Evolutionary conservation across 1,140 invertebrate genomes (phyloP).

Genomic region (Zaprionus capensis): DNA sequence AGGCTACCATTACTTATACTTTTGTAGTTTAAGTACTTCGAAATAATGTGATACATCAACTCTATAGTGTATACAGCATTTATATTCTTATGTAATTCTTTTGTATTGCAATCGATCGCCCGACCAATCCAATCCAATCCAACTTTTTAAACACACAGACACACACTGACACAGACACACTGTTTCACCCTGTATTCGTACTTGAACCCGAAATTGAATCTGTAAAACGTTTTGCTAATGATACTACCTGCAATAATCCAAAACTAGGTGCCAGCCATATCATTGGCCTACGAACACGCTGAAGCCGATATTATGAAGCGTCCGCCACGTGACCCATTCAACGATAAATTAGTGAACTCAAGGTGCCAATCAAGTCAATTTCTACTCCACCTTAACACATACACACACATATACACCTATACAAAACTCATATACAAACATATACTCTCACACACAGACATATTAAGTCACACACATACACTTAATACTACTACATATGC

Average conservation of each 20-base stretch:
- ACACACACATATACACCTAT: conserved; percentile 31
- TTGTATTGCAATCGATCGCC: conserved; percentile 15
- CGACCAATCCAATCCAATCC: conserved; percentile 14
- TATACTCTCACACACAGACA: conserved; percentile 26
- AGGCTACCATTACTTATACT: conserved; percentile 19
- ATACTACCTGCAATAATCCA: conserved; percentile 77
- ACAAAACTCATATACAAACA: conserved; percentile 29
- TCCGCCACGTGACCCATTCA: conserved; percentile 97
- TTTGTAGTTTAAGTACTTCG: conserved; percentile 25
- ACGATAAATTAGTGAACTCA: conserved; percentile 99
- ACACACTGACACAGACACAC: conserved; percentile 4
- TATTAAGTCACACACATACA: conserved; percentile 18
- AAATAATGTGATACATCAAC: not conserved
- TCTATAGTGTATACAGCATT: not conserved
- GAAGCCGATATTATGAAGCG: conserved; percentile 99
- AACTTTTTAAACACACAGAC: not conserved
- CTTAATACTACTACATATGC: conserved; percentile 15
- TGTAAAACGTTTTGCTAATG: conserved; percentile 74
- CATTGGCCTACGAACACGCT: conserved; percentile 99
- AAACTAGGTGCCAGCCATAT: conserved; percentile 98
- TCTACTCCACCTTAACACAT: conserved; percentile 39
- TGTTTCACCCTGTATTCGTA: conserved; percentile 13
- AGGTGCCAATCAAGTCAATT: conserved; percentile 89
- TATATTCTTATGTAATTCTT: conserved; percentile 7
- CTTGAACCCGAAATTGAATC: conserved; percentile 35